Conservation (phyloP, 2,797 vertebrate genomes). For the Geotrypetes seraphini region DNA sequence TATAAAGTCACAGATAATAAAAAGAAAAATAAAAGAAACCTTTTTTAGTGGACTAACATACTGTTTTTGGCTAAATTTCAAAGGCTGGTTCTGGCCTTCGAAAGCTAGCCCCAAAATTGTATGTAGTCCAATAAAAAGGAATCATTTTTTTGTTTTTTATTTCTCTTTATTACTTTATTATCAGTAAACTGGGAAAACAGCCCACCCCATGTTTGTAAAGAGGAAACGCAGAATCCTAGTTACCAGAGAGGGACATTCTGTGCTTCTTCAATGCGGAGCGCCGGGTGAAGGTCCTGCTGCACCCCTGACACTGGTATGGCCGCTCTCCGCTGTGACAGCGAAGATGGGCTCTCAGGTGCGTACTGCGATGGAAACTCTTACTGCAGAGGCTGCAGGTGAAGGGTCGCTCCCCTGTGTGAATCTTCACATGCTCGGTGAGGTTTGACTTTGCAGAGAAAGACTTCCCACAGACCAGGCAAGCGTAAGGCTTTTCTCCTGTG, state of each 20-base stretch:
- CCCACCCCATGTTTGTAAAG: too few relatives aligned
- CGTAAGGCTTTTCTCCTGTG: neutral
- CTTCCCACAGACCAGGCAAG: neutral
- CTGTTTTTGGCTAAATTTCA: too few relatives aligned
- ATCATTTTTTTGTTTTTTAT: too few relatives aligned
- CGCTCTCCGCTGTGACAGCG: slow-evolving; percentile 7
- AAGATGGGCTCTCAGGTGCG: slow-evolving; percentile 10
- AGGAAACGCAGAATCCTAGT: too few relatives aligned
- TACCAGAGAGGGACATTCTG: slow-evolving; percentile 8
- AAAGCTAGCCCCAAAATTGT: too few relatives aligned
- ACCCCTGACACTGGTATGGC: slow-evolving; percentile 17
- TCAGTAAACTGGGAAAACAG: too few relatives aligned
- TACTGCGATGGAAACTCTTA: slow-evolving; percentile 15
- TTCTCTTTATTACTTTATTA: too few relatives aligned
- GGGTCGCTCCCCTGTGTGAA: slow-evolving; percentile 29
- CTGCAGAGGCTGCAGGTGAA: slow-evolving; percentile 14
- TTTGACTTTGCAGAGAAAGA: slow-evolving; percentile 37
- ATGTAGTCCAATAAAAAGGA: too few relatives aligned
- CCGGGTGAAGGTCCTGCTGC: slow-evolving; percentile 26
- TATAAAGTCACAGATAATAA: too few relatives aligned
- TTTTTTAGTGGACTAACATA: too few relatives aligned
- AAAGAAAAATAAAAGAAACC: too few relatives aligned
- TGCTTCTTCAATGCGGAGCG: slow-evolving; percentile 17
- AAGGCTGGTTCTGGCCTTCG: too few relatives aligned
- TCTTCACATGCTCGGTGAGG: slow-evolving; percentile 38